phyloP scores from a whole-genome alignment of 2,888 invertebrate genomes.

The Lochmaea capreae region DNA sequence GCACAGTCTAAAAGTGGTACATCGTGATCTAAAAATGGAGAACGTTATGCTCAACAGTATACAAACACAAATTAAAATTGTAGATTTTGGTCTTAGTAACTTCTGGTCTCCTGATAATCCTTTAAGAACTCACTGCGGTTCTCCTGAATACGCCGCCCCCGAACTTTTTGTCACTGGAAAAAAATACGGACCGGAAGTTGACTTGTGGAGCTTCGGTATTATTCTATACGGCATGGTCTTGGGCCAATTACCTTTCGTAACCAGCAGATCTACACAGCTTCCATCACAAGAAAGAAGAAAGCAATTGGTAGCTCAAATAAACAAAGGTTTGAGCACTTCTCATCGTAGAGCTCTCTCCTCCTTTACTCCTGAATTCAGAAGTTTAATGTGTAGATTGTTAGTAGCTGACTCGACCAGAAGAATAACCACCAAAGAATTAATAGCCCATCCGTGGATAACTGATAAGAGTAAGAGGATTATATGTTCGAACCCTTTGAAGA shows the following conservation, averaged over 20 bases:
- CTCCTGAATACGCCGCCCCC: constrained; percentile 84
- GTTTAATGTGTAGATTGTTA: constrained; percentile 69
- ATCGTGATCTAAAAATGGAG: constrained; percentile 83
- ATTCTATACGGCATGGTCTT: constrained; percentile 82
- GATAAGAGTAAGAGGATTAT: constrained; percentile 67
- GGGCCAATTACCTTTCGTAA: constrained; percentile 77
- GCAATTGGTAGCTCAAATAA: constrained; percentile 74
- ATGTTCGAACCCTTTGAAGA: constrained; percentile 67
- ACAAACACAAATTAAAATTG: constrained; percentile 78
- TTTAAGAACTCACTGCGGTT: constrained; percentile 82
- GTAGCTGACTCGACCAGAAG: constrained; percentile 69
- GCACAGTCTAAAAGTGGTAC: constrained; percentile 75
- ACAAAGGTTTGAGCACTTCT: constrained; percentile 72
- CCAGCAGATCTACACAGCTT: constrained; percentile 61
- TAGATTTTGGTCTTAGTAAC: constrained; percentile 83
- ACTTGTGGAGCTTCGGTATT: constrained; percentile 81
- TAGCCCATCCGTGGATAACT: constrained; percentile 72
- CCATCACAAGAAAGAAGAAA: constrained; percentile 70
- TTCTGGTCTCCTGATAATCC: constrained; percentile 70
- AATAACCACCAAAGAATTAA: constrained; percentile 70
- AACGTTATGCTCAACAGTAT: constrained; percentile 79
- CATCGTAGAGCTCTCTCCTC: constrained; percentile 69
- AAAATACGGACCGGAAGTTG: constrained; percentile 81
- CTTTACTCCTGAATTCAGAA: constrained; percentile 65
- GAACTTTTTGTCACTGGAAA: constrained; percentile 78